A percentile compares a stretch with the other conserved stretches of the same genome.
phyloP scores from a whole-genome alignment of 2,797 vertebrate genomes.

The Argya squamiceps region DNA sequence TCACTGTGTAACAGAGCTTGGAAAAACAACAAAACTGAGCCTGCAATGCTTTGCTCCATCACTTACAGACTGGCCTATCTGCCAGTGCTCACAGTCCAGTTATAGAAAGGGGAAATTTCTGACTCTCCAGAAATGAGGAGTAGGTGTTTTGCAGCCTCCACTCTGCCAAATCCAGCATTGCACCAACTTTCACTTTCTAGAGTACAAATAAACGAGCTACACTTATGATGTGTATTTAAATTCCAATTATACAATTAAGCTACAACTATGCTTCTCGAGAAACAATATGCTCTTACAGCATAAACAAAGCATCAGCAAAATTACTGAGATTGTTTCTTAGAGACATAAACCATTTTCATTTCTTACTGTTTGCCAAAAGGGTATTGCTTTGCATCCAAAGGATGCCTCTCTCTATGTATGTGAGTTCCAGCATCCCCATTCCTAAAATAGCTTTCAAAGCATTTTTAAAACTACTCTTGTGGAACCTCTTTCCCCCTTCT shows the following conservation, averaged over 20 bases:
- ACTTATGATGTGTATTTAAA: not conserved
- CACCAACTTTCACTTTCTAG: not conserved
- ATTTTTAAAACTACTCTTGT: not conserved
- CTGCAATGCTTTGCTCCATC: not conserved
- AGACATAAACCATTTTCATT: not conserved
- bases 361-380: not conserved
- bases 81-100: accelerated
- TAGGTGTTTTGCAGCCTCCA: not conserved
- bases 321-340: not conserved
- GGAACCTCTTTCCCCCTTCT: not conserved
- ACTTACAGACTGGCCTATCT: not conserved
- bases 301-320: conserved; percentile 2
- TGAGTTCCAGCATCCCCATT: not conserved
- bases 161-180: not conserved
- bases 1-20: not conserved
- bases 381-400: not conserved
- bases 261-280: not conserved
- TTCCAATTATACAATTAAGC: not conserved
- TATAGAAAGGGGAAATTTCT: not conserved
- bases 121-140: not conserved
- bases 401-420: not conserved
- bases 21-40: not conserved
- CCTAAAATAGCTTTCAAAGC: not conserved
- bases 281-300: not conserved
- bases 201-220: not conserved